phyloP scores from a whole-genome alignment of 2,888 invertebrate genomes.

The Chromoteleia sp. region DNA sequence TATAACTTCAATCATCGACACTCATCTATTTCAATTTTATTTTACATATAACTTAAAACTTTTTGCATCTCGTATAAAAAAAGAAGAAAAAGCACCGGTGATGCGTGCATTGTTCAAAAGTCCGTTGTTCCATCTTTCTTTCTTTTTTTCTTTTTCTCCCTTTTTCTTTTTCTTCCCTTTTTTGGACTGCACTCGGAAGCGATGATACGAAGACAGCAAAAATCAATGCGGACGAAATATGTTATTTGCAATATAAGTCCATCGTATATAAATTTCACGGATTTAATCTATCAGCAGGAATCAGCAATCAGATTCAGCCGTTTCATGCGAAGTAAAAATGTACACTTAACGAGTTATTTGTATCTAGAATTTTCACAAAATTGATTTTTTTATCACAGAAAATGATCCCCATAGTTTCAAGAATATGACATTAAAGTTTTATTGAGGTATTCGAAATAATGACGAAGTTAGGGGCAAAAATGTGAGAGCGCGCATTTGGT shows the following conservation, averaged over 20 bases:
- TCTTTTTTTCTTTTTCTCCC: neutral
- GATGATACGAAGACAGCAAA: constrained; percentile 3
- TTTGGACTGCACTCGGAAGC: constrained; percentile 3
- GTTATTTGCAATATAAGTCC: neutral
- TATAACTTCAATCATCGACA: neutral
- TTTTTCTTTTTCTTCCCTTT: neutral
- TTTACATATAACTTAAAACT: neutral
- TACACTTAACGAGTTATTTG: too few species aligned
- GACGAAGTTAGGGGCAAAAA: too few species aligned
- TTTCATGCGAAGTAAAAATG: too few species aligned
- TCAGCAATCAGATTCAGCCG: neutral
- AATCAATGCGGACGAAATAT: constrained; percentile 11
- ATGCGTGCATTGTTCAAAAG: neutral
- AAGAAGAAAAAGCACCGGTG: neutral
- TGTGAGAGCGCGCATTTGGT: too few species aligned
- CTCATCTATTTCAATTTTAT: neutral
- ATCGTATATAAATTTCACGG: neutral
- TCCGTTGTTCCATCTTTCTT: neutral
- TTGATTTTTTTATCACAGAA: too few species aligned
- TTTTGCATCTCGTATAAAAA: neutral
- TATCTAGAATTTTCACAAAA: too few species aligned
- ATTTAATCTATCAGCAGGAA: neutral
- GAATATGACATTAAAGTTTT: too few species aligned
- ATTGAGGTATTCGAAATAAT: too few species aligned
- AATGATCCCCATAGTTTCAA: too few species aligned